Base-by-base conservation (phyloP, 1,140 invertebrate species). In the Heliconius eleuchia region DNA sequence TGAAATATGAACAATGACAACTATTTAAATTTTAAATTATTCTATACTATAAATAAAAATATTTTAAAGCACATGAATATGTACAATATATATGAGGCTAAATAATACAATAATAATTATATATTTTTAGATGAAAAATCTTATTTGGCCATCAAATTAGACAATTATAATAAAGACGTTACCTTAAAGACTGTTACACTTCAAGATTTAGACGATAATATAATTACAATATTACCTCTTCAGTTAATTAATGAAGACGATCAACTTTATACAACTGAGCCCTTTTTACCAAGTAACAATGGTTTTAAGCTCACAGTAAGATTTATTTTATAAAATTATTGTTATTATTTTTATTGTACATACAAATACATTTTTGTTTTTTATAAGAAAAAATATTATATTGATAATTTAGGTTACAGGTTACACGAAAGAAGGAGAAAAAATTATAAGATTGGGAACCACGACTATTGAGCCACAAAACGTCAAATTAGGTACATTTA, bases 241-340 rank as follows among this genome's bases (percentile, higher is more conserved):
- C 73, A 72, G 60, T 66, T 85, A 71, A 19, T 87, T 8, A 71
- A 87, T 72, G 46, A 82, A 71, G 74, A 84, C 9, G 23, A 82
- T 42, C 73, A 88, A 70, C 84, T 87, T 30, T 91, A 91, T 77
- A 70, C 74, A 6, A 86, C 85, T 1, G 74, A 85, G 1, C 34
- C 73, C 2, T 81, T 87, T 71, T 6, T 73, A 18, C 77, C 85
- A 16, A 87, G 86, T 18, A 78, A 60, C n/a, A 52, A 71, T 4
- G 79, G 76, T 71, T 91, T 90, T 66, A 86, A 80, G 78, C 76
- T 91, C 74, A 52, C 73, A 55, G 89, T 91, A 82, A 85, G 87
- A 11, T 27, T 37, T 55, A 13, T 23, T 50, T 66, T 46, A 16
- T 37, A 37, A 46, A 46, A 46, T 46, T 46, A 4, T 46, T 46